A percentile compares a stretch with the other conserved stretches of the same genome.
These are phyloP conservation scores for Patiria miniata DNA, from an alignment of 35 echinoderm and acorn worm species.

Conservation along the genomic window DNA sequence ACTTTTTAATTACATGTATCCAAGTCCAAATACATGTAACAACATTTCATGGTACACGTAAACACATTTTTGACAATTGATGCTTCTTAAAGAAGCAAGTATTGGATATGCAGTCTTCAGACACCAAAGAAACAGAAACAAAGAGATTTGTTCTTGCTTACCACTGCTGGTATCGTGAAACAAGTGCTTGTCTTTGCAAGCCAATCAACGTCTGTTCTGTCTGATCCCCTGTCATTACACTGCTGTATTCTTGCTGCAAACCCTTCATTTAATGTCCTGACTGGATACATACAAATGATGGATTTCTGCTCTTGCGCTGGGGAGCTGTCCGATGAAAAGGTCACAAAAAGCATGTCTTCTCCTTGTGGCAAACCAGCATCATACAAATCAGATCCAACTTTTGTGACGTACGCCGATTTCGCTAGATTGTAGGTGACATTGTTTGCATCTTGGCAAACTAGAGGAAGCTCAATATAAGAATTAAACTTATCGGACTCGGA, in stretches of 20 bases:
- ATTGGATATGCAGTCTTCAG: too few species aligned
- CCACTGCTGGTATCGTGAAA: too few species aligned
- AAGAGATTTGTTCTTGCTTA: too few species aligned
- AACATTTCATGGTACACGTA: too few species aligned
- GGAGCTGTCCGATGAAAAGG: constrained; percentile 56
- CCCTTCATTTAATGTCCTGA: constrained; percentile 42
- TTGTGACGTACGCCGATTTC: constrained; percentile 58
- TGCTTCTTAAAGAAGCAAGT: too few species aligned
- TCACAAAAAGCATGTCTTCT: constrained; percentile 64
- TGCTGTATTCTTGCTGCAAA: constrained; percentile 47
- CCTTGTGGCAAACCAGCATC: not conserved
- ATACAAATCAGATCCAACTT: constrained; percentile 38
- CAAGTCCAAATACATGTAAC: too few species aligned
- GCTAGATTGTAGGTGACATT: constrained; percentile 65
- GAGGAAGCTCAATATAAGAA: constrained; percentile 82
- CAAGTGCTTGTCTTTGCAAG: too few species aligned
- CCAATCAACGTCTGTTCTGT: constrained; percentile 62
- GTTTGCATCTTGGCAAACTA: constrained; percentile 41
- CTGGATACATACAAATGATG: constrained; percentile 80
- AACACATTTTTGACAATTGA: too few species aligned
- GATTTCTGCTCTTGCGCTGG: constrained; percentile 4
- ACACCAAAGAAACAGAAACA: too few species aligned
- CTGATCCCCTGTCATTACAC: constrained; percentile 34
- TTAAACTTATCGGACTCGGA: not conserved
- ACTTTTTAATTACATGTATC: too few species aligned